Evolutionary conservation across 2,797 vertebrate species (phyloP).

Genomic region (Amblyopsis hoosieri): DNA sequence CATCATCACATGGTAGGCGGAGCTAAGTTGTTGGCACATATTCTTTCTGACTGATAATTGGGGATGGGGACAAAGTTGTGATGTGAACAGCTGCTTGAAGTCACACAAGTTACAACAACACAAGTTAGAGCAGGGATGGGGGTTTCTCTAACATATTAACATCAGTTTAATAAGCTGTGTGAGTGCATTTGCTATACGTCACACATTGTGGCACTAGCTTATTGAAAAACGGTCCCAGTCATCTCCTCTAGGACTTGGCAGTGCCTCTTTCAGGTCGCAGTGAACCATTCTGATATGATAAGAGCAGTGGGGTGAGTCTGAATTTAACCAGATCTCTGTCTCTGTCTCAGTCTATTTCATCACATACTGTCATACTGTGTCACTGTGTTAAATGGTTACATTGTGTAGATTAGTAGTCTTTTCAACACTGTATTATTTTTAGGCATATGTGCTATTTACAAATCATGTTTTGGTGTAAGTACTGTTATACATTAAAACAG

Average conservation of each 20-base stretch:
- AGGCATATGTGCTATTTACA: neutral
- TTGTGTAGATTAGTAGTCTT: constrained; percentile 20
- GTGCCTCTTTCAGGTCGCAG: constrained; percentile 17
- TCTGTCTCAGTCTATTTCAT: constrained; percentile 12
- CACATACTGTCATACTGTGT: neutral
- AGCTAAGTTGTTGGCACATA: too few species aligned
- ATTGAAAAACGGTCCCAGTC: neutral
- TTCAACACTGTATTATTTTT: neutral
- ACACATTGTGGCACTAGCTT: too few species aligned
- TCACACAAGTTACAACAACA: too few species aligned
- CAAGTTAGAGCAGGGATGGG: too few species aligned
- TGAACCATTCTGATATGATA: constrained; percentile 23
- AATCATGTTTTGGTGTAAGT: neutral
- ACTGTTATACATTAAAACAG: neutral
- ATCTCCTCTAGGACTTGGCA: constrained; percentile 26
- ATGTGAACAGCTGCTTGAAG: too few species aligned
- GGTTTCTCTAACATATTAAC: too few species aligned
- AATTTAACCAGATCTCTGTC: constrained; percentile 36
- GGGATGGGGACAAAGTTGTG: too few species aligned
- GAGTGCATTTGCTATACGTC: too few species aligned
- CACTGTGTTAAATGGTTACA: neutral
- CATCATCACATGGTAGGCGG: constrained; percentile 4
- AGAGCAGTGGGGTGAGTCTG: constrained; percentile 29
- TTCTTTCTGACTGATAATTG: too few species aligned
- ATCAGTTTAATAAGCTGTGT: too few species aligned